Conservation (phyloP, 2,888 invertebrate species). For the Hypena proboscidalis region DNA sequence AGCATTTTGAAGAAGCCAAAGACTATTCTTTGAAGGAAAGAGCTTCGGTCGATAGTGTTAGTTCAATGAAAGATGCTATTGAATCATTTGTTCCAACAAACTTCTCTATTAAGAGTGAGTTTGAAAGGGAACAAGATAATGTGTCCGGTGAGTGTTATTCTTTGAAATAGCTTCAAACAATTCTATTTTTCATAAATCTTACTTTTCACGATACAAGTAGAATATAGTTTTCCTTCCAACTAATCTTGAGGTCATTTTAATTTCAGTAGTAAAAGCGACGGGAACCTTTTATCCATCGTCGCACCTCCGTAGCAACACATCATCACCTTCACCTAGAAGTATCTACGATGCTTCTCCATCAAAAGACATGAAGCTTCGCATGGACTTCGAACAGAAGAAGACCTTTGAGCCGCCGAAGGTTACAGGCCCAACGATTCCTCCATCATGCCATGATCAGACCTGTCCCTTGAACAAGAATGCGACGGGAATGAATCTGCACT, state of each 20-base stretch:
- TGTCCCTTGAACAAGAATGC: constrained; percentile 78
- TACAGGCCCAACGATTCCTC: constrained; percentile 79
- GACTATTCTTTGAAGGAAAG: constrained; percentile 81
- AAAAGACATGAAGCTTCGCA: constrained; percentile 76
- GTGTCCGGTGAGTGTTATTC: constrained; percentile 77
- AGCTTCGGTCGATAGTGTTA: constrained; percentile 73
- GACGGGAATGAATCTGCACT: constrained; percentile 78
- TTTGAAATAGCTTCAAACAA: no score
- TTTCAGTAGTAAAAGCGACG: constrained; percentile 96
- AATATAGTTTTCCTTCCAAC: constrained; percentile 6
- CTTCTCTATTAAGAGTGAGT: constrained; percentile 80
- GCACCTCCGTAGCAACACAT: constrained; percentile 83
- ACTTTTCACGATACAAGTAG: not conserved
- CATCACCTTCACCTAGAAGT: constrained; percentile 82
- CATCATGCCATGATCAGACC: constrained; percentile 85
- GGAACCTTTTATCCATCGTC: constrained; percentile 96
- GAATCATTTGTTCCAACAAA: constrained; percentile 72
- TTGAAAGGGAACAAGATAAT: constrained; percentile 78
- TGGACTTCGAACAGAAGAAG: constrained; percentile 73
- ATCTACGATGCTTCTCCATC: constrained; percentile 83
- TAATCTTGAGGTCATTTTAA: constrained; percentile 46
- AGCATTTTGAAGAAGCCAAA: constrained; percentile 77
- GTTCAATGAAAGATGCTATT: constrained; percentile 67
- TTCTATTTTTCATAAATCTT: no score
- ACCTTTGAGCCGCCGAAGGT: constrained; percentile 64